Base-by-base conservation (phyloP, 2,113 vertebrate species). In the Sinocyclocheilus rhinocerous region DNA sequence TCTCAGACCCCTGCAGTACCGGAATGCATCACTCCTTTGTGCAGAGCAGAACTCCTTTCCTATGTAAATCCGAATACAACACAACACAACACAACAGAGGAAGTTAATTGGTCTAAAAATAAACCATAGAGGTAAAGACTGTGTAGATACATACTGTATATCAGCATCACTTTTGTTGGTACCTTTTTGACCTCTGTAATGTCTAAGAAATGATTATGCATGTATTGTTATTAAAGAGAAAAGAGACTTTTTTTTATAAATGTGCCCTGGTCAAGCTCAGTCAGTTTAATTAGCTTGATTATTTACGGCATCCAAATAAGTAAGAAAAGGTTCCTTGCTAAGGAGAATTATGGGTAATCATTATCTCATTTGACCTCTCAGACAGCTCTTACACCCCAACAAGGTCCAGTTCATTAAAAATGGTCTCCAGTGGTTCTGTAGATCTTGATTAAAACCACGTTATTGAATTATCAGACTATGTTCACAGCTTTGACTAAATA, bases 401-500 rank as follows among this genome's bases (percentile, higher is more conserved):
- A 76, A 76, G 42, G 73, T 72, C n/a, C 73, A 76, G 39, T 45
- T 45, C 42, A 50, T 76, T 50, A 76, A 50, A 5, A 26, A 76
- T 26, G 22, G 16, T 76, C n/a, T 76, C 73, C 16, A 24, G 36
- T 24, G 26, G 26, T 73, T 67, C 73, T 76, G 69, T 55, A 20
- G 12, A 36, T 33, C 67, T 70, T 81, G 85, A 86, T 88, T 88
- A 86, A 86, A 88, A 86, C 63, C 55, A 67, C 55, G 20, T 84
- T 69, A 86, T 89, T 84, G 80, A 87, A 80, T 86, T 84, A 86
- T 2, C 52, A 83, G 52, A 33, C 78, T 83, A 24, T 83, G 6
- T 86, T 86, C 29, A 67, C 65, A 42, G 65, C 24, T 12, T 65
- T 63, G 65, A 48, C 59, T 45, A 78, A 73, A 52, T 76, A 80